Conservation (phyloP, 2,797 vertebrate species). For the Parotocinclus haroldoi region DNA sequence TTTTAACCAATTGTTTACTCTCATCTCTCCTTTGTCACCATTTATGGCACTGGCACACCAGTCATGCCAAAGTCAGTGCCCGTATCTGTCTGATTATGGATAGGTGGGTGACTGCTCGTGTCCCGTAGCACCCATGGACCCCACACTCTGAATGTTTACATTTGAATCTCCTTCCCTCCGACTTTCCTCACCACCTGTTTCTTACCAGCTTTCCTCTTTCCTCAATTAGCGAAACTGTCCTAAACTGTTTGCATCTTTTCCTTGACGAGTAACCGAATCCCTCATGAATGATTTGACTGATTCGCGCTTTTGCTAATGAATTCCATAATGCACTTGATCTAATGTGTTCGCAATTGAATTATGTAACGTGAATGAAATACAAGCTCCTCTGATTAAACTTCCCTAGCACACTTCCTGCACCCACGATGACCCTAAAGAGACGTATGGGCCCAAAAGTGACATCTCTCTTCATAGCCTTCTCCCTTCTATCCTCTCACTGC, state of each 20-base stretch:
- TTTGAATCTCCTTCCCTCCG: slow-evolving; percentile 38
- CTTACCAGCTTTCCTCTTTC: slow-evolving; percentile 12
- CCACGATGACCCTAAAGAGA: slow-evolving; percentile 5
- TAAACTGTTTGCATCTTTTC: neutral
- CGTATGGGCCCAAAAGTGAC: neutral
- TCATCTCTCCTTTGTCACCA: slow-evolving; percentile 57
- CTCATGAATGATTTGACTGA: neutral
- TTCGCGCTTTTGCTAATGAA: neutral
- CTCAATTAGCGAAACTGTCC: neutral
- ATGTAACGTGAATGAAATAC: slow-evolving; percentile 13
- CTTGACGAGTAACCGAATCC: neutral
- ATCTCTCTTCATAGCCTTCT: neutral
- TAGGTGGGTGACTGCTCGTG: slow-evolving; percentile 91
- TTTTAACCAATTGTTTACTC: slow-evolving; percentile 55
- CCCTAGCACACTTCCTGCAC: neutral
- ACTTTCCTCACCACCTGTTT: slow-evolving; percentile 4
- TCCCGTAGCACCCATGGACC: slow-evolving; percentile 60
- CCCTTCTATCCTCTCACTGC: slow-evolving; percentile 12
- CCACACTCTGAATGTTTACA: slow-evolving; percentile 34
- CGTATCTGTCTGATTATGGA: slow-evolving; percentile 98
- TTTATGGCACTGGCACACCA: slow-evolving; percentile 73
- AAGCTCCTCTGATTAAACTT: neutral
- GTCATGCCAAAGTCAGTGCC: slow-evolving; percentile 97
- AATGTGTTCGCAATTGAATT: neutral
- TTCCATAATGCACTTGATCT: neutral